Percentiles rank a stretch among this genome's conserved stretches.
These are phyloP conservation scores for Notocelia uddmanniana DNA, from an alignment of 2,888 invertebrate genomes.

Conservation along the genomic window DNA sequence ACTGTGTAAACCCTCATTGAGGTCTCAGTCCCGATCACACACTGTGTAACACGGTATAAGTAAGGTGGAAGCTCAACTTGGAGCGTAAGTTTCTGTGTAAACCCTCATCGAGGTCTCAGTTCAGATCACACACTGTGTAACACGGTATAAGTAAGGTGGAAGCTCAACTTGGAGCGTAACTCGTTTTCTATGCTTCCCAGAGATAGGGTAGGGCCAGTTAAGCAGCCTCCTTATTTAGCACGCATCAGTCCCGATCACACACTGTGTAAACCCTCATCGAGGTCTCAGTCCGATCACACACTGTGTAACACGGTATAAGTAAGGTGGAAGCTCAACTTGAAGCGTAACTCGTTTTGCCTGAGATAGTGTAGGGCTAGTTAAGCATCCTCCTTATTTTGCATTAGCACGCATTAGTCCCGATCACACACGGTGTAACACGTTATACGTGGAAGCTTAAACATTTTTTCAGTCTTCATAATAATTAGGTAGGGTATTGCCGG, in stretches of 20 bases:
- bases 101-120: not conserved
- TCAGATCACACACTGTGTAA: slow-evolving; percentile 21
- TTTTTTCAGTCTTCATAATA: too few relatives aligned
- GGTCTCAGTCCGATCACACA: not conserved
- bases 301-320: too few relatives aligned
- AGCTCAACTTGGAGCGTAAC: not conserved
- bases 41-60: too few relatives aligned
- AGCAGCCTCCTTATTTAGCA: slow-evolving; percentile 10
- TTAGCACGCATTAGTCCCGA: slow-evolving; percentile 15
- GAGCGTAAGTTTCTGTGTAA: too few relatives aligned
- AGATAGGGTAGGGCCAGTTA: not conserved
- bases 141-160: slow-evolving; percentile 19
- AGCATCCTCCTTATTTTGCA: slow-evolving; percentile 3
- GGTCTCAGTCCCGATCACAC: not conserved
- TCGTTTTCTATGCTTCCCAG: too few relatives aligned
- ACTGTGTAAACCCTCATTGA: slow-evolving; percentile 14
- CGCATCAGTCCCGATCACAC: slow-evolving; percentile 20
- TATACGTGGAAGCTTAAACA: slow-evolving; percentile 8
- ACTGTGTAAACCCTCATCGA: slow-evolving; percentile 13
- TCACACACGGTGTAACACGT: slow-evolving; percentile 16
- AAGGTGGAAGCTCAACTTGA: too few relatives aligned
- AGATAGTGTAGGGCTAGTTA: not conserved
- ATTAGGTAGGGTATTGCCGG: too few relatives aligned
- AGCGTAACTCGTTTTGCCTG: too few relatives aligned
- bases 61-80: too few relatives aligned